Evolutionary conservation across 2,888 invertebrate species (phyloP).

Genomic region (Loripinus fragilis): DNA sequence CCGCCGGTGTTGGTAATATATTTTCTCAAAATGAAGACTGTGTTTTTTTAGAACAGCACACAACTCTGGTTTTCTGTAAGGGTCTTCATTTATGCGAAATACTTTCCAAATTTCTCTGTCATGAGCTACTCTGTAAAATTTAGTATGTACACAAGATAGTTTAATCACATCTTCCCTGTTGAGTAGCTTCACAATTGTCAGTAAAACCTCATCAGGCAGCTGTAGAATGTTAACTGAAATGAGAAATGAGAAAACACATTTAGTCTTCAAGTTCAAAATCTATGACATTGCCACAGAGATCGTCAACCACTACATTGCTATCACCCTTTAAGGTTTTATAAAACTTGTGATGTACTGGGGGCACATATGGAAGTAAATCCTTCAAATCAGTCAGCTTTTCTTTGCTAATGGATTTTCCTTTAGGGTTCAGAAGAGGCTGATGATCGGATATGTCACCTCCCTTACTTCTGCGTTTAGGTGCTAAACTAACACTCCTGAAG

Average conservation of each 20-base stretch:
- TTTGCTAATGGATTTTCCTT: not conserved
- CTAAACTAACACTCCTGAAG: not conserved
- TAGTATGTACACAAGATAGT: not conserved
- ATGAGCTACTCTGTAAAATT: not conserved
- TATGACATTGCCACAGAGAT: not conserved
- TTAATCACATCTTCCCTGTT: not conserved
- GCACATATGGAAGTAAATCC: not conserved
- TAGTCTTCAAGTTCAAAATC: conserved; percentile 1
- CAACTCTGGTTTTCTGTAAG: not conserved
- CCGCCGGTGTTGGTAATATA: not conserved
- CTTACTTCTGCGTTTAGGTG: not conserved
- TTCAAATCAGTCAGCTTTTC: not conserved
- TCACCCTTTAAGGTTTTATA: not conserved
- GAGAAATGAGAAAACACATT: not conserved
- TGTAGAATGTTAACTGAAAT: conserved; percentile 6
- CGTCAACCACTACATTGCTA: not conserved
- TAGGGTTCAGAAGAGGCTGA: not conserved
- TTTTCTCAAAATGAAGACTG: conserved; percentile 12
- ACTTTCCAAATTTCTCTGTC: conserved; percentile 2
- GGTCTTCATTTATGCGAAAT: not conserved
- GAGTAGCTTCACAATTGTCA: not conserved
- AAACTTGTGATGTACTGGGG: conserved; percentile 11
- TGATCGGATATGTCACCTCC: not conserved
- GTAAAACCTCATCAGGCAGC: conserved; percentile 4
- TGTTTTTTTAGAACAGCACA: not conserved